Conservation (phyloP, 2,797 vertebrate species). For the Paratrypauchen microcephalus region DNA sequence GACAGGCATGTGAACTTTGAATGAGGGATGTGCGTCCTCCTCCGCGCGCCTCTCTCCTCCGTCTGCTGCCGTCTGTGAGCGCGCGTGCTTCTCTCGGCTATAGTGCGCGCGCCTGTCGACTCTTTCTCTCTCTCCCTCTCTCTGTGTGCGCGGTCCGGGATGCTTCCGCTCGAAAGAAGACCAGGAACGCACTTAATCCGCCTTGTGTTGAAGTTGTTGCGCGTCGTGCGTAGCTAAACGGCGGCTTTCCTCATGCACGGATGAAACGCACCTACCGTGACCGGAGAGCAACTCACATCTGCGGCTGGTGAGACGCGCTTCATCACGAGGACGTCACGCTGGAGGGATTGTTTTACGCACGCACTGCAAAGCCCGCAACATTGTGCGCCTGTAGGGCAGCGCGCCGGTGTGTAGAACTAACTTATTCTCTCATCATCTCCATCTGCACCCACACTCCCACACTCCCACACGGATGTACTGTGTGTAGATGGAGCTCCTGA, state of each 20-base stretch:
- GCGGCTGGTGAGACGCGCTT: slow-evolving; percentile 9
- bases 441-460: not conserved
- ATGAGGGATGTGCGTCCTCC: slow-evolving; percentile 40
- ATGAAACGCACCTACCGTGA: slow-evolving; percentile 4
- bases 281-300: slow-evolving; percentile 4
- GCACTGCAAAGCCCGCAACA: slow-evolving; percentile 12
- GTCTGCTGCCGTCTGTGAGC: slow-evolving; percentile 53
- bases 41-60: slow-evolving; percentile 41
- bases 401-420: slow-evolving; percentile 10
- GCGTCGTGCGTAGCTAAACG: slow-evolving; percentile 9
- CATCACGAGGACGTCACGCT: not conserved
- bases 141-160: slow-evolving; percentile 33
- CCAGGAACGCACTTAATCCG: slow-evolving; percentile 27
- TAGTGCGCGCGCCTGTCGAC: slow-evolving; percentile 66
- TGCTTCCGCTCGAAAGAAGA: slow-evolving; percentile 30
- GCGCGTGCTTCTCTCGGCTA: slow-evolving; percentile 59
- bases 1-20: slow-evolving; percentile 59
- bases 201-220: slow-evolving; percentile 30
- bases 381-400: not conserved
- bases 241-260: not conserved
- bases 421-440: slow-evolving; percentile 20
- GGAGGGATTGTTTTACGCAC: slow-evolving; percentile 41
- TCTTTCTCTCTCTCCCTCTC: slow-evolving; percentile 13
- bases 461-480: not conserved
- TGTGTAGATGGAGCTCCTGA: slow-evolving; percentile 21